Percentiles rank a stretch among this genome's conserved stretches.
Evolutionary conservation across 2,113 vertebrate species (phyloP).

Genomic region (Mustelus asterias): DNA sequence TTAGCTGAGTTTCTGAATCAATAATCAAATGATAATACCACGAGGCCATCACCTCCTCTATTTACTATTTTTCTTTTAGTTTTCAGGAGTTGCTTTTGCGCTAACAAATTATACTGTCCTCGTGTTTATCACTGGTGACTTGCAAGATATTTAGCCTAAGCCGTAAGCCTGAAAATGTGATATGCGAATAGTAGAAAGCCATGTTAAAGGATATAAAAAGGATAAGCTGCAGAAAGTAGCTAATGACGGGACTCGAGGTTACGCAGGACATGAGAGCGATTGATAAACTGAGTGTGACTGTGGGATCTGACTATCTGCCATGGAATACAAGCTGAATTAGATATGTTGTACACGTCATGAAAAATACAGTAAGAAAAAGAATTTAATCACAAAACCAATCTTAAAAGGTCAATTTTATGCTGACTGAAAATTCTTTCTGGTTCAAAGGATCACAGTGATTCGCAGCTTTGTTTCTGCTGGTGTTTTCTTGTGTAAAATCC

Average conservation of each 20-base stretch:
- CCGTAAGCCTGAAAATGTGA: background rate
- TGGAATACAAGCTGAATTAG: background rate
- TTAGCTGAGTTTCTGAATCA: too few species aligned
- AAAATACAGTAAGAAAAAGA: background rate
- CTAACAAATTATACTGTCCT: background rate
- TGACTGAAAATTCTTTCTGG: background rate
- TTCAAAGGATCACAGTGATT: background rate
- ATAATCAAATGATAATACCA: too few species aligned
- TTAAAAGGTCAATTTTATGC: constrained; percentile 5
- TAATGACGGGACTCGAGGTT: background rate
- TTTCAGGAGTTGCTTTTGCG: background rate
- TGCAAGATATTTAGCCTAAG: background rate
- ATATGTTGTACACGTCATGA: background rate
- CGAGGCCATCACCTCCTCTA: too few species aligned
- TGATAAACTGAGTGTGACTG: background rate
- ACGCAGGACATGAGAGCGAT: background rate
- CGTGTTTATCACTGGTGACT: background rate
- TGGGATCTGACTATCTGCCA: background rate
- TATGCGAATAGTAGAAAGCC: background rate
- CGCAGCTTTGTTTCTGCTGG: background rate
- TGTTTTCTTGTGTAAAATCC: background rate
- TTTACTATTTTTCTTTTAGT: background rate
- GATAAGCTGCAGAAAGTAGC: background rate
- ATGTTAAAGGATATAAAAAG: background rate
- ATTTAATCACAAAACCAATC: background rate